A percentile compares a stretch with the other conserved stretches of the same genome.
Evolutionary conservation across 2,888 invertebrate species (phyloP).

Genomic region (Azorinus chamasolen): DNA sequence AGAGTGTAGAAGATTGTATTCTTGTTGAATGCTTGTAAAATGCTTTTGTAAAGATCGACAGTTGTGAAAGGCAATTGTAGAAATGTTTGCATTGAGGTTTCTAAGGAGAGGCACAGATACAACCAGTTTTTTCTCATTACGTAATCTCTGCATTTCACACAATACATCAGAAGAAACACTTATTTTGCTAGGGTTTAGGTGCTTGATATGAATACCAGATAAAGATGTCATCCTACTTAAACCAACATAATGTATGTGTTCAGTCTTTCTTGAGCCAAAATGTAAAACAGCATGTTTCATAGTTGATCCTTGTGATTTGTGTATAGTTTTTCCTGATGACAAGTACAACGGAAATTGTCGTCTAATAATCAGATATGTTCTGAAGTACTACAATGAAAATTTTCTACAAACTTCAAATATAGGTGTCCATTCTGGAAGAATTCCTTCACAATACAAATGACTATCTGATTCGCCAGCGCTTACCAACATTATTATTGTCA

Average conservation of each 20-base stretch:
- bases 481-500: too few relatives aligned
- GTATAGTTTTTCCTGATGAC: slow-evolving; percentile 59
- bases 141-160: too few relatives aligned
- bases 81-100: neutral
- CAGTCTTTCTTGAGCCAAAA: slow-evolving; percentile 45
- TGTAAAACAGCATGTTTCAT: slow-evolving; percentile 53
- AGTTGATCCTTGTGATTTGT: slow-evolving; percentile 63
- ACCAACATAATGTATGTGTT: slow-evolving; percentile 66
- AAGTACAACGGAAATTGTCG: slow-evolving; percentile 56
- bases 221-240: slow-evolving; percentile 53
- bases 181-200: slow-evolving; percentile 48
- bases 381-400: too few relatives aligned
- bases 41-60: slow-evolving; percentile 49
- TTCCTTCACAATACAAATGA: too few relatives aligned
- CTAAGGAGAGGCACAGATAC: neutral
- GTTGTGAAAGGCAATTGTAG: slow-evolving; percentile 37
- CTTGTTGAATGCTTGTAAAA: too few relatives aligned
- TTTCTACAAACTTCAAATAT: too few relatives aligned
- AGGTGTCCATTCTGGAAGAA: too few relatives aligned
- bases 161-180: slow-evolving; percentile 30
- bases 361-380: slow-evolving; percentile 33
- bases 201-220: slow-evolving; percentile 32
- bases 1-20: slow-evolving; percentile 7
- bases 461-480: too few relatives aligned
- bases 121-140: neutral